Conservation (phyloP, 2,797 vertebrate genomes). For the Sebastes taczanowskii region DNA sequence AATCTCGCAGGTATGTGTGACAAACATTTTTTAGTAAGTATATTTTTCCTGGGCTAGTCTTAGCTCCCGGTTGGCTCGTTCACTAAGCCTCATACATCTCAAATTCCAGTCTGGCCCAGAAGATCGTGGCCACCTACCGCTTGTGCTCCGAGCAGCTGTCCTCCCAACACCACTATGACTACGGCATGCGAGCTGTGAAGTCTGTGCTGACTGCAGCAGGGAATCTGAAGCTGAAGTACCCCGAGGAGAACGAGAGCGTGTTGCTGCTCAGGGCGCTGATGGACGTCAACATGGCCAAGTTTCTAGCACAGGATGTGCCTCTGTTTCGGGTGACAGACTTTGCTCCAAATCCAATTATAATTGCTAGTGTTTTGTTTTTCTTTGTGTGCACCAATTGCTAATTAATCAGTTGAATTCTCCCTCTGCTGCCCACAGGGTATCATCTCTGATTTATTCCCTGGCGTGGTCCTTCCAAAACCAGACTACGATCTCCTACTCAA, state of each 20-base stretch:
- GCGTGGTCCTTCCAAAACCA: slow-evolving; percentile 90
- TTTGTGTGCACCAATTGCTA: not conserved
- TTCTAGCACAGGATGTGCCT: slow-evolving; percentile 92
- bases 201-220: slow-evolving; percentile 94
- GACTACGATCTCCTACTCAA: slow-evolving; percentile 89
- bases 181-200: slow-evolving; percentile 95
- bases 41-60: not conserved
- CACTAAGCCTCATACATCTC: not conserved
- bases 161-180: slow-evolving; percentile 95
- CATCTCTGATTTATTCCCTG: slow-evolving; percentile 95
- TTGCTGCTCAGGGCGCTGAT: slow-evolving; percentile 89
- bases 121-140: slow-evolving; percentile 95
- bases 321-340: slow-evolving; percentile 88
- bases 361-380: not conserved
- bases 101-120: slow-evolving; percentile 87
- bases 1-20: slow-evolving; percentile 88
- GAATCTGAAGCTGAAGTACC: slow-evolving; percentile 93
- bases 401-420: not conserved
- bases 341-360: not conserved
- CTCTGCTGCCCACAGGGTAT: slow-evolving; percentile 85
- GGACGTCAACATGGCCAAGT: slow-evolving; percentile 97
- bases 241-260: slow-evolving; percentile 87
- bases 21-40: not conserved
- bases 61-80: not conserved
- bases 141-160: slow-evolving; percentile 94